phyloP scores from a whole-genome alignment of 2,888 invertebrate species.

The Eristalis tenax region DNA sequence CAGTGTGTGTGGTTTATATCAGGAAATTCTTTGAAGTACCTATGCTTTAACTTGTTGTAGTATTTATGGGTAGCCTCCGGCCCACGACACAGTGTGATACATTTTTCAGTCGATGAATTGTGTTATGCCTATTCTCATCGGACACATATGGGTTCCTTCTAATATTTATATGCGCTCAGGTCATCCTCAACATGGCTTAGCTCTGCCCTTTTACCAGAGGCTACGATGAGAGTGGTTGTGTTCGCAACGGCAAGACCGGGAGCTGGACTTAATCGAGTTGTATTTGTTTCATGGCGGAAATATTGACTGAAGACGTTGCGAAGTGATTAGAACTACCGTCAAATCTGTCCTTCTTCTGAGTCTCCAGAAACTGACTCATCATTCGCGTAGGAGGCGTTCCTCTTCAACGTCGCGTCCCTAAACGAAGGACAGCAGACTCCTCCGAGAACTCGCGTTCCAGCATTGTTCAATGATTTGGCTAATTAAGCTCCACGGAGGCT shows the following conservation, averaged over 20 bases:
- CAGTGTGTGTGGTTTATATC: conserved; percentile 14
- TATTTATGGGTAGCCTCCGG: neutral
- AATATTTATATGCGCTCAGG: neutral
- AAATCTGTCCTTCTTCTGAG: too few species aligned
- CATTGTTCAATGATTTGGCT: conserved; percentile 53
- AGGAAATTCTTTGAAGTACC: neutral
- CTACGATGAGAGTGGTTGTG: too few species aligned
- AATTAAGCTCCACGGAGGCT: conserved; percentile 52
- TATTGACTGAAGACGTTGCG: too few species aligned
- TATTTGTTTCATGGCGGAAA: too few species aligned
- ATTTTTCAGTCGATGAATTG: neutral
- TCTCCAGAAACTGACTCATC: neutral
- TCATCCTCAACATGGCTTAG: too few species aligned
- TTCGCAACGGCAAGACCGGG: too few species aligned
- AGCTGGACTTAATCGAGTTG: too few species aligned
- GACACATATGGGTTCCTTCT: neutral
- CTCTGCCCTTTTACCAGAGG: too few species aligned
- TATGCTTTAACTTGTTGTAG: neutral
- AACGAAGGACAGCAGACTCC: conserved; percentile 3
- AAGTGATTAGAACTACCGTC: too few species aligned
- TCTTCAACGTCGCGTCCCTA: neutral
- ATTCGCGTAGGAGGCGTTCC: neutral
- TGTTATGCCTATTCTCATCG: neutral
- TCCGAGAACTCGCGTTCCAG: conserved; percentile 35
- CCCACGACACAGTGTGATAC: neutral